Evolutionary conservation across 2,113 vertebrate genomes (phyloP), one percentile per base, ranked within the genome.

Genomic region (Chinchilla lanigera): DNA sequence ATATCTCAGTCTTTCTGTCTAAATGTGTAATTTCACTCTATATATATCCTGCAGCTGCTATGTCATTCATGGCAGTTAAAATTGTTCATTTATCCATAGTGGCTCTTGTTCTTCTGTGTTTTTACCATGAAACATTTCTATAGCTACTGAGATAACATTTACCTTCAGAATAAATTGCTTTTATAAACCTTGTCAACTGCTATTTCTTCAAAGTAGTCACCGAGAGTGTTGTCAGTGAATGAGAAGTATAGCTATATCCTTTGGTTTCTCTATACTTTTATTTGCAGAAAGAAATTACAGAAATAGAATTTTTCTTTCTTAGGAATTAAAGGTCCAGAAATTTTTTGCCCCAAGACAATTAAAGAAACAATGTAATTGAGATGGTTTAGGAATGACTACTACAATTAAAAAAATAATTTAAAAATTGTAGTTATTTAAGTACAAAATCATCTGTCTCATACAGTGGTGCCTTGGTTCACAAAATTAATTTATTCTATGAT

Each of bases 131-230:
- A 94, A 77, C 38, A 78, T 82, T 85, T 97, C 63, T 89, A 30
- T 5, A 41, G 50, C 87, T 96, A 86, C 67, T 90, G 35, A 95
- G 77, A 81, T 95, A 91, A 41, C 7, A 89, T 69, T 97, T 83
- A 86, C 61, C 93, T 97, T 97, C 60, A 61, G 19, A 96, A 92
- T 93, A 90, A 91, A 93, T 93, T 91, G 38, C 24, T 69, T 78
- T 2, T 93, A 84, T 95, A 97, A 84, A 93, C 44, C 56, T 97
- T 94, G 56, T 95, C 63, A 92, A n/a, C 58, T 92, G 58, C 65
- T 96, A 86, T 94, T 97, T 97, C 54, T 93, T 96, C n/a, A 91
- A 77, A 80, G 22, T 30, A 90, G n/a, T 90, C 61, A 85, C 56
- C 30, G 38, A 73, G 22, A 61, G 6, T 95, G 60, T 90, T 90